Base-by-base conservation (phyloP, 2,888 invertebrate species). In the Poecilobothrus nobilitatus region DNA sequence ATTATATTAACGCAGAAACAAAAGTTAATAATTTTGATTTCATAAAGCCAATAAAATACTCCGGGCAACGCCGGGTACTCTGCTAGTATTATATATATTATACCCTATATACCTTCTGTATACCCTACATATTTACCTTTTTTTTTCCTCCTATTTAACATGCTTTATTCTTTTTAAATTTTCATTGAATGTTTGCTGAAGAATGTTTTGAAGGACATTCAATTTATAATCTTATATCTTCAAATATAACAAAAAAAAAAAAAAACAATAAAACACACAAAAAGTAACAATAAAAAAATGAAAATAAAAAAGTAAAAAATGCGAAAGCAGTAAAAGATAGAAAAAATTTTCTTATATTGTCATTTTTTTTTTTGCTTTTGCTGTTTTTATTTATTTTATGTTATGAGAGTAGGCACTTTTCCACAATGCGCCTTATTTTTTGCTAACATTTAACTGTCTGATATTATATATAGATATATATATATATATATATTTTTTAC, bases 161-260 rank as follows among this genome's bases (percentile, higher is more conserved):
- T 27, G 27, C 15, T 53, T 53, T 53, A 12, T 53, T 37, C 37
- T 8, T 8, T 37, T 1, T 53, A 18, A 53, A 15, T 53, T 53
- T 53, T n/a, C 18, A 53, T 12, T 53, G 3, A 53, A 53, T 53
- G 2, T 27, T 27, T 27, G 2, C 53, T n/a, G 7, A 18, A 18
- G 53, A 53, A 53, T 53, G n/a, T 53, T 53, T 53, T 53, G 53
- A 53, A 53, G 53, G 53, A 53, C 53, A 53, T 53, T 18, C 53
- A 53, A 53, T 53, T 53, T 53, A 53, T 53, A 53, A 53, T 53
- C 53, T 53, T 53, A 53, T 18, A 53, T 53, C 53, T 2, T 53
- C n/a, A n/a, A 18, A n/a, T n/a, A n/a, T 37, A 10, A 37, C 6
- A n/a, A 53, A 53, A n/a, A 53, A 53, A 53, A 53, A 53, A 53